Conservation (phyloP, 2,797 vertebrate genomes). For the Hippopotamyrus pictus region DNA sequence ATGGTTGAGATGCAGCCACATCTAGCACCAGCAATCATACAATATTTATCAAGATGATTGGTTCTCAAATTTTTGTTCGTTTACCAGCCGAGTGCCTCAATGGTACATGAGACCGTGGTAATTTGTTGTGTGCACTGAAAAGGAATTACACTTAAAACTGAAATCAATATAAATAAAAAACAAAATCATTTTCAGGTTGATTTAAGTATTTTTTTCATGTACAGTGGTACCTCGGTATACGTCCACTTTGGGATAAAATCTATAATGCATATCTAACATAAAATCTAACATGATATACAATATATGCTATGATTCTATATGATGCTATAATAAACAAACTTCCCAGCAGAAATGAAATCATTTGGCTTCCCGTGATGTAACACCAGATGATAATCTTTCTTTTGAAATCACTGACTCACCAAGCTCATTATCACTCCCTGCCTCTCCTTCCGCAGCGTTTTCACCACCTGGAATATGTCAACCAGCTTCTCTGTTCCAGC, state of each 20-base stretch:
- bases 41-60: neutral
- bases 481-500: conserved; percentile 63
- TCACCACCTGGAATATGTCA: conserved; percentile 86
- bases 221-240: neutral
- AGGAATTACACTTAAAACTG: neutral
- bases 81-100: neutral
- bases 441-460: conserved; percentile 77
- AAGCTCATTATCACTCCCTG: conserved; percentile 63
- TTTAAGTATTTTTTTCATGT: neutral
- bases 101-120: neutral
- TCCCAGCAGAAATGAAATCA: neutral
- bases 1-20: neutral
- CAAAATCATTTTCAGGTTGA: neutral
- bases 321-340: neutral
- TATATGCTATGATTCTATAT: neutral
- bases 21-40: neutral
- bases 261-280: neutral
- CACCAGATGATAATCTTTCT: neutral
- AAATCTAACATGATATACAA: neutral
- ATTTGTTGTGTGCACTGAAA: neutral
- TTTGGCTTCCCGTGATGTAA: neutral
- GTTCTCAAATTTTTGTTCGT: neutral
- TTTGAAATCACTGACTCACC: conserved; percentile 61
- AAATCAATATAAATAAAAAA: neutral
- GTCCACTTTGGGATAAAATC: too few relatives aligned